Percentiles rank a stretch among this genome's conserved stretches.
Conservation (phyloP, 2,888 invertebrate species). For the Chymomyza amoena region DNA sequence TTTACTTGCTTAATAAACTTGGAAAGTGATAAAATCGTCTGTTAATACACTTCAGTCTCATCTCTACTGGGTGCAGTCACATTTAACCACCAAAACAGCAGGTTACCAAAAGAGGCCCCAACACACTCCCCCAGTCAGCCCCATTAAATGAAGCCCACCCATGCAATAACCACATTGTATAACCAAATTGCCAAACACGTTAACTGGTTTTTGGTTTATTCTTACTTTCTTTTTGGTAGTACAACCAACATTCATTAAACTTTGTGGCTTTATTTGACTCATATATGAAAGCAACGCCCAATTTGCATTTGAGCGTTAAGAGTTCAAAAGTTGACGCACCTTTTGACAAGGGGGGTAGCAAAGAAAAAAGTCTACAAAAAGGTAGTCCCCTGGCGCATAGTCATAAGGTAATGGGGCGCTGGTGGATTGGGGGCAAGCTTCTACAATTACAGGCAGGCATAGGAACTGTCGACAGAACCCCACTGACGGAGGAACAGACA, state of each 20-base stretch:
- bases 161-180: neutral
- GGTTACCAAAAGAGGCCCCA: too few relatives aligned
- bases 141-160: neutral
- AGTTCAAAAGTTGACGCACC: slow-evolving; percentile 69
- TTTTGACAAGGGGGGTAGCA: slow-evolving; percentile 23
- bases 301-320: slow-evolving; percentile 50
- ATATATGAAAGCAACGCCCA: slow-evolving; percentile 9
- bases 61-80: too few relatives aligned
- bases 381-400: neutral
- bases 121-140: too few relatives aligned
- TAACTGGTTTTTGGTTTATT: slow-evolving; percentile 5
- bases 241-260: slow-evolving; percentile 48
- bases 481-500: neutral
- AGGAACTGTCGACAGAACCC: slow-evolving; percentile 10
- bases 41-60: too few relatives aligned
- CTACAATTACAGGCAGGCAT: slow-evolving; percentile 56
- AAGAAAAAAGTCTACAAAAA: neutral
- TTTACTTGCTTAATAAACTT: too few relatives aligned
- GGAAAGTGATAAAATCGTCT: too few relatives aligned
- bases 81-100: too few relatives aligned
- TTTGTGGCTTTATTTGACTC: slow-evolving; percentile 32
- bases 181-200: neutral
- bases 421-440: slow-evolving; percentile 36
- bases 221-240: slow-evolving; percentile 6
- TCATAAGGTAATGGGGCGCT: slow-evolving; percentile 36